These are phyloP conservation scores for Drosophila nigromelanica DNA, from an alignment of 1,140 invertebrate species.

Conservation along the genomic window DNA sequence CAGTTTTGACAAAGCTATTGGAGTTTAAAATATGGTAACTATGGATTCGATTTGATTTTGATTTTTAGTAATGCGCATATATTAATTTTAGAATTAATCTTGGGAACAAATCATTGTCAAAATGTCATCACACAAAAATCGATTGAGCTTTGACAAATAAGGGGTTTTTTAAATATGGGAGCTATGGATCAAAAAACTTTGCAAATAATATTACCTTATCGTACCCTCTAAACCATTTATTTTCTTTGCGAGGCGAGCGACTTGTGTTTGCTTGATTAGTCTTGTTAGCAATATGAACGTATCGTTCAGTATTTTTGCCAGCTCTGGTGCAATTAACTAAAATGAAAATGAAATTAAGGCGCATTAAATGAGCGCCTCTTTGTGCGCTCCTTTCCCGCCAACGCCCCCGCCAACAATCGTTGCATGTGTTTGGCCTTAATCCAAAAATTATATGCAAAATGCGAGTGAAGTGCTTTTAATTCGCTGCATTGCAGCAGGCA, in stretches of 20 bases:
- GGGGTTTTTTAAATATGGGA: too few species aligned
- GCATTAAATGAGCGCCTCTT: slow-evolving; percentile 58
- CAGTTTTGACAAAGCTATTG: too few species aligned
- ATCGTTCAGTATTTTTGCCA: slow-evolving; percentile 19
- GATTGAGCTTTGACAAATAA: too few species aligned
- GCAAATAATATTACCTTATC: too few species aligned
- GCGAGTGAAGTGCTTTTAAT: slow-evolving; percentile 70
- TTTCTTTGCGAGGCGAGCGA: background rate
- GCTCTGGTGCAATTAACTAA: slow-evolving; percentile 61
- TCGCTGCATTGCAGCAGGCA: slow-evolving; percentile 52
- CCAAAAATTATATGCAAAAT: slow-evolving; percentile 73
- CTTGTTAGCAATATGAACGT: slow-evolving; percentile 34
- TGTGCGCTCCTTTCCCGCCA: background rate
- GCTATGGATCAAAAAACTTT: too few species aligned
- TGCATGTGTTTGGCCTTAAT: slow-evolving; percentile 53
- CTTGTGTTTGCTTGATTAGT: slow-evolving; percentile 7
- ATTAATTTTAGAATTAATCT: too few species aligned
- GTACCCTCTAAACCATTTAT: background rate
- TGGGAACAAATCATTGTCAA: too few species aligned
- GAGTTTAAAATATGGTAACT: too few species aligned
- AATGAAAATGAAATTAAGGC: slow-evolving; percentile 73
- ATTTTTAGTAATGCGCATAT: too few species aligned
- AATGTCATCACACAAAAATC: too few species aligned
- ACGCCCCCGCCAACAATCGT: slow-evolving; percentile 4
- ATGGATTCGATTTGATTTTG: too few species aligned